Conservation (phyloP, 2,888 invertebrate species). For the Trisateles emortualis region DNA sequence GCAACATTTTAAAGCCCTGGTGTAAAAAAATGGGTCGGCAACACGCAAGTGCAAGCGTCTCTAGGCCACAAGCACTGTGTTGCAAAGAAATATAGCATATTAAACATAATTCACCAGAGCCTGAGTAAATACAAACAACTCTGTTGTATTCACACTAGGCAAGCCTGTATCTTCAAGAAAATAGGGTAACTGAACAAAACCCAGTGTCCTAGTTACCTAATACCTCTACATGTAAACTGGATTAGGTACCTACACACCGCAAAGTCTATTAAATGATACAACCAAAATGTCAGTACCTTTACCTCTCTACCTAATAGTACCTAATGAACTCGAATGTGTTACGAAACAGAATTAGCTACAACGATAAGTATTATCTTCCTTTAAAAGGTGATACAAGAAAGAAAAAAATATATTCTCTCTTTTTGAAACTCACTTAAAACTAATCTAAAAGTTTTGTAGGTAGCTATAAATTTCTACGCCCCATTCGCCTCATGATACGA, state of each 20-base stretch:
- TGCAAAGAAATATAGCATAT: too few relatives aligned
- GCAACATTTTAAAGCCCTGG: too few relatives aligned
- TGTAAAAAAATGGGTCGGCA: too few relatives aligned
- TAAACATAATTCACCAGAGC: too few relatives aligned
- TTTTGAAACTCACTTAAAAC: conserved; percentile 37
- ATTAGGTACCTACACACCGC: not conserved
- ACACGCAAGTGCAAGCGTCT: too few relatives aligned
- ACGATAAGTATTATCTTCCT: conserved; percentile 16
- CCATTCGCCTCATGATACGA: conserved; percentile 26
- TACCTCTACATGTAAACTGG: not conserved
- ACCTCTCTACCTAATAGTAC: not conserved
- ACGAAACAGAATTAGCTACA: conserved; percentile 14
- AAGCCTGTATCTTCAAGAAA: too few relatives aligned
- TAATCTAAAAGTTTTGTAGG: conserved; percentile 43
- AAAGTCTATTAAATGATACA: not conserved
- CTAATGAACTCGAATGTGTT: conserved; percentile 7
- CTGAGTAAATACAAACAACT: not conserved
- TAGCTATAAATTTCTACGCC: conserved; percentile 36
- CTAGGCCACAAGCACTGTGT: too few relatives aligned
- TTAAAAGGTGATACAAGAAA: conserved; percentile 13
- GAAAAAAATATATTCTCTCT: conserved; percentile 25
- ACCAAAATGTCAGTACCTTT: not conserved
- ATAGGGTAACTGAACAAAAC: not conserved
- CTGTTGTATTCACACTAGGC: too few relatives aligned
- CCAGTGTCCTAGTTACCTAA: conserved; percentile 1